Evolutionary conservation across 2,797 vertebrate genomes (phyloP), one percentile per base, ranked within the genome.

Genomic region (Allobates femoralis): DNA sequence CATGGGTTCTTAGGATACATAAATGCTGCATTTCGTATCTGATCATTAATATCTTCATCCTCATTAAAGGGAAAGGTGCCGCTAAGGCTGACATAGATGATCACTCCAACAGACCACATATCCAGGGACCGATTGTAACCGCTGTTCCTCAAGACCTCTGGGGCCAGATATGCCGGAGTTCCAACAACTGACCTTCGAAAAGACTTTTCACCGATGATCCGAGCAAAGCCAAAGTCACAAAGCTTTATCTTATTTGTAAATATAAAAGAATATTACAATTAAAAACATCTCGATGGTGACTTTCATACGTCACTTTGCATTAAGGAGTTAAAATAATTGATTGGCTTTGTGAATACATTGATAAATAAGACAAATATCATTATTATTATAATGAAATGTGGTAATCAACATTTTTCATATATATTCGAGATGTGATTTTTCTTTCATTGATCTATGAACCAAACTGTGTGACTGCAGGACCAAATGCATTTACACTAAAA

Each of bases 91-190:
- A 98, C 97, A 0, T 98, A 98, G 96, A 97, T 96, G 86, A 98
- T 97, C 83, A 98, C 97, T 0, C 97, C 97, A 5, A 98, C 97
- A 0, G 97, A 98, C 97, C 97, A 98, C 97, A 98, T 98, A 91
- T 98, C 97, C 89, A 98, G 91, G 0, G 97, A 98, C 62, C 97
- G 97, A 92, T 98, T 98, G 91, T 98, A 98, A 67, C 97, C 97
- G 91, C 97, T 96, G 92, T 97, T 97, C 76, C 97, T 92, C 85
- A 98, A 93, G 23, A 98, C 97, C 89, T 98, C 97, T 0, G 97
- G 97, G 0, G 97, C 97, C 89, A 98, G 90, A 89, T 98, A 98
- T 51, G 97, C 97, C 0, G 97, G 97, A 0, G 97, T 98, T 32
- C 97, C 97, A 12, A 98, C 97, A 30, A 98, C 97, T 0, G 97